Percentiles rank a stretch among this genome's conserved stretches.
These are phyloP conservation scores for Platysternon megacephalum DNA, from an alignment of 2,113 vertebrate genomes.

Conservation along the genomic window DNA sequence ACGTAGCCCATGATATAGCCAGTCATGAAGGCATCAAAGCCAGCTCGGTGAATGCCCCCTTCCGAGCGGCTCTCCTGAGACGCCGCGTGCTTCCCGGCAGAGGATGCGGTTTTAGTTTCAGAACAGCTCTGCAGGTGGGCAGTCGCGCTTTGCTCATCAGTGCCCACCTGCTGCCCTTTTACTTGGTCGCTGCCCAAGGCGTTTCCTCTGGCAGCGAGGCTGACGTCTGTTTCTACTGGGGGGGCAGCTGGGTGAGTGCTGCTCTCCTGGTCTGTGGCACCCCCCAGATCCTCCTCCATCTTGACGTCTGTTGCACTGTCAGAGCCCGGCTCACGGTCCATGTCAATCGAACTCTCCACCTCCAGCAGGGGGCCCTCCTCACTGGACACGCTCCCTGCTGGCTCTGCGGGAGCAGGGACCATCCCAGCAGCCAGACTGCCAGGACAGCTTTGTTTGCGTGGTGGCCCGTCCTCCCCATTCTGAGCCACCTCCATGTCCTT, in stretches of 20 bases:
- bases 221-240: background rate
- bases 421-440: background rate
- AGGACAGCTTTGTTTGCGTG: conserved; percentile 74
- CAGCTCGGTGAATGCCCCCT: conserved; percentile 88
- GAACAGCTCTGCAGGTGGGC: background rate
- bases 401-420: background rate
- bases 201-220: background rate
- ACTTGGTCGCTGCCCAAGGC: background rate
- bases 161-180: background rate
- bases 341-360: background rate
- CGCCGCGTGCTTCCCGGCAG: background rate
- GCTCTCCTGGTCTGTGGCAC: background rate
- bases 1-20: conserved; percentile 92
- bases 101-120: background rate
- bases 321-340: conserved; percentile 27
- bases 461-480: conserved; percentile 66
- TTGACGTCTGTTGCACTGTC: background rate
- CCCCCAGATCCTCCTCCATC: background rate
- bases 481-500: conserved; percentile 28
- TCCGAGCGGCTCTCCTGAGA: background rate
- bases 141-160: accelerated
- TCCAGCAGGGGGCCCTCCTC: background rate
- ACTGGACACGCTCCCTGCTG: background rate
- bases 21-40: conserved; percentile 98
- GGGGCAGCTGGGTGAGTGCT: background rate